Evolutionary conservation across 2,113 vertebrate genomes (phyloP), one percentile per base, ranked within the genome.

Genomic region (Heterocephalus glaber): DNA sequence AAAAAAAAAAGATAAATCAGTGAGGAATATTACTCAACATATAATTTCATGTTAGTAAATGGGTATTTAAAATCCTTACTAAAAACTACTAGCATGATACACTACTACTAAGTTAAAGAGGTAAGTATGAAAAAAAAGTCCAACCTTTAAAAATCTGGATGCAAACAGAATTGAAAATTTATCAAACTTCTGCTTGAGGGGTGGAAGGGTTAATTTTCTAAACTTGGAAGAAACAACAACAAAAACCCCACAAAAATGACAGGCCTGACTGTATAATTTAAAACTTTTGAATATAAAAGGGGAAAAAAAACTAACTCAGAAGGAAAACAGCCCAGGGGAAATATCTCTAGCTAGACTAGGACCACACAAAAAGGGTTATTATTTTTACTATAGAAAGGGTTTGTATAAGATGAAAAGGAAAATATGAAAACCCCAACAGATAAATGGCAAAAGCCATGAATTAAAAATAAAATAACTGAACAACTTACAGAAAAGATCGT

Each of bases 171-270:
- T 11, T 26, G 72, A 88, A 86, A 44, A 33, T n/a, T 87, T 65
- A 54, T 66, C 63, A 70, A 80, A 66, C 35, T 80, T 86, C 19
- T 65, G 72, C 63, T 70, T 87, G 52, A 85, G 44, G 28, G 38
- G 33, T 81, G 41, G 63, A 16, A 84, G 22, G 35, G 38, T 60
- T 19, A 80, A 87, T 87, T 80, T 68, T 84, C 44, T 88, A 87
- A 94, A 92, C 52, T 63, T 94, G 56, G 58, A 92, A 95, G 63
- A 94, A 84, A 82, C 26, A 74, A 89, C 44, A 47, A 44, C 12
- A 95, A 85, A 61, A 95, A 95, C 86, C 63, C 76, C 74, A 89
- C 44, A n/a, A n/a, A 91, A 74, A 54, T 86, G 74, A 93, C 92
- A 96, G 74, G 70, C 30, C 58, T 86, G 41, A 86, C 12, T n/a